These are phyloP conservation scores for Pachyramphus minor DNA, from an alignment of 2,113 vertebrate genomes.

Conservation along the genomic window DNA sequence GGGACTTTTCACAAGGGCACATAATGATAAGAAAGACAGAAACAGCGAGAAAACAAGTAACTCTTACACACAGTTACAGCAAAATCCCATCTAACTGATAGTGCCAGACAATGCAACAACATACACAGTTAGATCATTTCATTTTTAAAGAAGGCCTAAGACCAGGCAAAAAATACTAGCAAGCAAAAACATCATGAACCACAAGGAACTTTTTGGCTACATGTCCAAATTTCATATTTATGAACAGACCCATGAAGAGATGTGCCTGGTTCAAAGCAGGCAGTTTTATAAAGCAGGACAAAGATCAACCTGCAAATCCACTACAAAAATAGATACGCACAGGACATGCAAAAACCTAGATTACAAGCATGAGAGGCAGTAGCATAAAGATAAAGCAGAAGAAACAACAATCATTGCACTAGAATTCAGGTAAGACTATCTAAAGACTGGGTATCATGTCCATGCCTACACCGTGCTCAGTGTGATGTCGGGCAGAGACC, in stretches of 20 bases:
- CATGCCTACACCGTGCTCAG: not conserved
- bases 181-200: not conserved
- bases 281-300: not conserved
- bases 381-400: not conserved
- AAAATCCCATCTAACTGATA: not conserved
- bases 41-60: not conserved
- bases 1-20: not conserved
- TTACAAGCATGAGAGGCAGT: not conserved
- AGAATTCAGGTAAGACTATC: not conserved
- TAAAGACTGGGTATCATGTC: not conserved
- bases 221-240: not conserved
- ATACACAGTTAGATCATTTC: rapidly evolving
- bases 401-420: not conserved
- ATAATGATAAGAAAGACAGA: not conserved
- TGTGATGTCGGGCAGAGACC: not conserved
- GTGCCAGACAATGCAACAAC: not conserved
- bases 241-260: not conserved
- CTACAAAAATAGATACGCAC: not conserved
- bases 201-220: not conserved
- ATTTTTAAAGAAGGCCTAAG: not conserved
- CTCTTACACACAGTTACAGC: not conserved
- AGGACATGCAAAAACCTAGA: not conserved
- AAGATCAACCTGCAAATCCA: not conserved
- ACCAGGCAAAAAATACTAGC: not conserved
- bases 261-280: not conserved